These are phyloP conservation scores for Elysia chlorotica DNA, from an alignment of 1,140 invertebrate species.

Conservation along the genomic window DNA sequence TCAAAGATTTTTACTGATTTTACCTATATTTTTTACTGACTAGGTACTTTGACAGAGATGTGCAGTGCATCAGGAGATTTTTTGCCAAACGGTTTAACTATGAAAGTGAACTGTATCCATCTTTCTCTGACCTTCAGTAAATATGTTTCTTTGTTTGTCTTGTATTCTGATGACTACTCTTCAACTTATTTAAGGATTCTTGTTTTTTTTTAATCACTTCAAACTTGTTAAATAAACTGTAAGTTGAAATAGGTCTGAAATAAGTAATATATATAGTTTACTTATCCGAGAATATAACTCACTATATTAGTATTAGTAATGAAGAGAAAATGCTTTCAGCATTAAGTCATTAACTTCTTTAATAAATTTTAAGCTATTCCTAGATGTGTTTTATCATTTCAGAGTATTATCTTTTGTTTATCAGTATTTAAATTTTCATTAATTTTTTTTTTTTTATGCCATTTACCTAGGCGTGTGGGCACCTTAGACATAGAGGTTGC, in stretches of 20 bases:
- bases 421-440: not conserved
- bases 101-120: conserved; percentile 87
- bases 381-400: no score
- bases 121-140: conserved; percentile 77
- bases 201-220: not conserved
- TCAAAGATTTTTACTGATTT: not conserved
- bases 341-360: no score
- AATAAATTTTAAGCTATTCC: no score
- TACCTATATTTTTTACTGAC: conserved; percentile 22
- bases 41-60: conserved; percentile 94
- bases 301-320: no score
- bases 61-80: conserved; percentile 89
- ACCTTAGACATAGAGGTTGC: conserved; percentile 85
- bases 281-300: no score
- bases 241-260: not conserved
- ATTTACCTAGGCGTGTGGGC: conserved; percentile 78
- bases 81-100: conserved; percentile 90
- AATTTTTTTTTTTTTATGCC: conserved; percentile 33
- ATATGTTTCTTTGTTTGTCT: not conserved
- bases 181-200: not conserved
- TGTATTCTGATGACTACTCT: not conserved
- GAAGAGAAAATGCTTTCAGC: no score
- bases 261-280: not conserved
- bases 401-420: not conserved
- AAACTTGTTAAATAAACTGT: not conserved